A percentile compares a stretch with the other conserved stretches of the same genome.
These are phyloP conservation scores for Lamproptera curius DNA, from an alignment of 2,888 invertebrate species.

Conservation along the genomic window DNA sequence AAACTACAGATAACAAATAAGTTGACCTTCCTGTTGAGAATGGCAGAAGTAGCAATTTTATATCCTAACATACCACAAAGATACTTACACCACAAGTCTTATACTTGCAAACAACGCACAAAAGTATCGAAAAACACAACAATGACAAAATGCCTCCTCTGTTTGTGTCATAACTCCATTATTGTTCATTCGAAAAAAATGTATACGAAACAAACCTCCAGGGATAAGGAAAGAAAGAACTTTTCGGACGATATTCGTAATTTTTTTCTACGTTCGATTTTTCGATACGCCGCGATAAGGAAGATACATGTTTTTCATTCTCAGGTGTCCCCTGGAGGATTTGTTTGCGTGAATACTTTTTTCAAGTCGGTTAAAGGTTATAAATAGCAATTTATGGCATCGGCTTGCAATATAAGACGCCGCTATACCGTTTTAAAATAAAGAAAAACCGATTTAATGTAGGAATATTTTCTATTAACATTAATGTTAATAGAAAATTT, in stretches of 20 bases:
- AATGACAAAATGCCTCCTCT: conserved; percentile 3
- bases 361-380: neutral
- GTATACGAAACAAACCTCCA: conserved; percentile 4
- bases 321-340: conserved; percentile 5
- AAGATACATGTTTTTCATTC: conserved; percentile 11
- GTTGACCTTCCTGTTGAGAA: no score
- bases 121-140: no score
- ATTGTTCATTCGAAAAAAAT: conserved; percentile 10
- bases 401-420: neutral
- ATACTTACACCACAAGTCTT: no score
- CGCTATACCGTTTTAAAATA: no score
- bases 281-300: conserved; percentile 12
- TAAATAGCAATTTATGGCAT: neutral
- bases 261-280: conserved; percentile 14
- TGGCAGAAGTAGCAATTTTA: no score
- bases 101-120: no score
- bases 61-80: no score
- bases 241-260: conserved; percentile 12
- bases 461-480: no score
- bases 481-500: no score
- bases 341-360: neutral
- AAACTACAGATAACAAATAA: no score
- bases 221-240: conserved; percentile 11
- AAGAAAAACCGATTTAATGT: no score
- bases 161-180: conserved; percentile 1